A percentile compares a stretch with the other conserved stretches of the same genome.
These are phyloP conservation scores for Eucera pruinosa DNA, from an alignment of 2,888 invertebrate genomes.

Conservation along the genomic window DNA sequence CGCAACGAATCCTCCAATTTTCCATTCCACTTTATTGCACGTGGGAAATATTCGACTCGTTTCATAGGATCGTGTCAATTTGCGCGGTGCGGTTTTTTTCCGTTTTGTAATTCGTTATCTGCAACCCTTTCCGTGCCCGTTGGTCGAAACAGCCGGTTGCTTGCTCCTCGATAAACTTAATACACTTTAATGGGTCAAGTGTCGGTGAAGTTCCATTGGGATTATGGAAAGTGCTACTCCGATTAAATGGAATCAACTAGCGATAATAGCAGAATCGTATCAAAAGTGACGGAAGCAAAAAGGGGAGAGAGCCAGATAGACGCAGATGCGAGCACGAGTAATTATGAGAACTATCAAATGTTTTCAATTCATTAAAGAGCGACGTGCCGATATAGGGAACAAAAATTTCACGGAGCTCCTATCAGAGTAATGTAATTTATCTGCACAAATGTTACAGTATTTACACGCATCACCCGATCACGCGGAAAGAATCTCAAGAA, in stretches of 20 bases:
- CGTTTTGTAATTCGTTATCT: conserved; percentile 6
- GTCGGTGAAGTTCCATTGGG: conserved; percentile 68
- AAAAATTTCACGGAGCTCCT: too few relatives aligned
- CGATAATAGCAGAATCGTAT: conserved; percentile 37
- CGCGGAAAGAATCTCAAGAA: too few relatives aligned
- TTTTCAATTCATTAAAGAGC: conserved; percentile 23
- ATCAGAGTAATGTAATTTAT: too few relatives aligned
- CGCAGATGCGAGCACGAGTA: background rate
- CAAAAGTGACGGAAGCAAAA: conserved; percentile 12
- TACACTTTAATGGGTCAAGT: conserved; percentile 70
- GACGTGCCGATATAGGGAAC: too few relatives aligned
- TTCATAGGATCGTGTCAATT: too few relatives aligned
- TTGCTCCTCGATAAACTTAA: conserved; percentile 66
- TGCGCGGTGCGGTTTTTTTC: too few relatives aligned
- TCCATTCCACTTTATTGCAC: too few relatives aligned
- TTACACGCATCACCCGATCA: too few relatives aligned
- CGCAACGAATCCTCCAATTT: too few relatives aligned
- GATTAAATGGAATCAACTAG: conserved; percentile 27
- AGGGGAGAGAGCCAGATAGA: background rate
- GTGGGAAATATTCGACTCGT: too few relatives aligned
- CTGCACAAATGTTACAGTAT: too few relatives aligned
- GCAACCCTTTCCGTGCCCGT: conserved; percentile 17
- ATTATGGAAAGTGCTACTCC: conserved; percentile 59
- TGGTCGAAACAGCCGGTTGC: conserved; percentile 32
- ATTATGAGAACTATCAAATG: conserved; percentile 29